Evolutionary conservation across 2,113 vertebrate genomes (phyloP).

Genomic region (Trachemys scripta): DNA sequence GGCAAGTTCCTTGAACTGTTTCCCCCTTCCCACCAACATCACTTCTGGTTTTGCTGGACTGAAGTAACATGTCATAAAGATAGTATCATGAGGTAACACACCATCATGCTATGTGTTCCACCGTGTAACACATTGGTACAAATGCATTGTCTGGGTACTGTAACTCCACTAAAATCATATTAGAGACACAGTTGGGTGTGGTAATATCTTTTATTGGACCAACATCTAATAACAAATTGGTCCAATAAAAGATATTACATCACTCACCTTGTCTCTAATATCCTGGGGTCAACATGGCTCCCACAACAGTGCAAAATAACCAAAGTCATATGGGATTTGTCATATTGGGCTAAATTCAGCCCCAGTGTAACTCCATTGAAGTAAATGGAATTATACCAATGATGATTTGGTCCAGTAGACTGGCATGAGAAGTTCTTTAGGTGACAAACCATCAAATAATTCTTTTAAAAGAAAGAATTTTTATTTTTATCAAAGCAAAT

Average conservation of each 20-base stretch:
- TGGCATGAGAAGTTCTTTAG: not conserved
- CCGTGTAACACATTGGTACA: not conserved
- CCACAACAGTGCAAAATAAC: too few relatives aligned
- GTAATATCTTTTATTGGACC: not conserved
- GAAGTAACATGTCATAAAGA: not conserved
- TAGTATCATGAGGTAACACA: not conserved
- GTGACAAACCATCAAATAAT: not conserved
- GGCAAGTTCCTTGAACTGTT: not conserved
- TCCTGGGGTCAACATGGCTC: not conserved
- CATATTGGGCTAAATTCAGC: not conserved
- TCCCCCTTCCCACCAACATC: not conserved
- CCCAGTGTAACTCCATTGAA: not conserved
- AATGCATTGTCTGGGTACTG: not conserved
- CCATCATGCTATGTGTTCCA: not conserved
- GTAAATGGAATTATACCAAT: not conserved
- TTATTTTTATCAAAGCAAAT: not conserved
- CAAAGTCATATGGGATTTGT: not conserved
- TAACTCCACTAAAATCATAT: not conserved
- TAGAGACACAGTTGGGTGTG: not conserved
- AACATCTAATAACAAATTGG: not conserved
- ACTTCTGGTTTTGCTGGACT: not conserved
- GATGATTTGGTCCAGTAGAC: not conserved
- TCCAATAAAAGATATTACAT: not conserved
- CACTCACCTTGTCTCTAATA: not conserved
- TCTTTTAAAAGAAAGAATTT: not conserved